Percentiles rank a stretch among this genome's conserved stretches.
phyloP scores from a whole-genome alignment of 2,113 vertebrate species.

The Arenaria interpres region DNA sequence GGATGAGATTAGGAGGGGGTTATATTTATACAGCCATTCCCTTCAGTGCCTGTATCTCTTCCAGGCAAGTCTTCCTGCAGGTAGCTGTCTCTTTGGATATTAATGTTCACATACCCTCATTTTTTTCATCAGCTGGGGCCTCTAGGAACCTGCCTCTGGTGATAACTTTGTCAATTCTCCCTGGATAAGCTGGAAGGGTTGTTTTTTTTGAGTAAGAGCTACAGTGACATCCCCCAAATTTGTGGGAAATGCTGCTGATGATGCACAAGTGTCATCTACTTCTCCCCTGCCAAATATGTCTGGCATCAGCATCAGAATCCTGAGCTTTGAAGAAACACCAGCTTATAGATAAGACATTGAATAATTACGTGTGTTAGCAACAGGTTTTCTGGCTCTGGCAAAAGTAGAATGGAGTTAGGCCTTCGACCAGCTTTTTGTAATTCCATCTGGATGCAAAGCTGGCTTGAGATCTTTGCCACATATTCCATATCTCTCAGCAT shows the following conservation, averaged over 20 bases:
- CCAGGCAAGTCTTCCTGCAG: conserved; percentile 25
- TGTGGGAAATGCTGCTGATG: neutral
- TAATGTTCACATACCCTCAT: neutral
- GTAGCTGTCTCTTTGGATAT: conserved; percentile 13
- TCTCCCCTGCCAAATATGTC: neutral
- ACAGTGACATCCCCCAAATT: neutral
- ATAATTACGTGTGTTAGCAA: neutral
- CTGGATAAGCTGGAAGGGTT: neutral
- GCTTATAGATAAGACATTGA: neutral
- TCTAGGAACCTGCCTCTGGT: neutral
- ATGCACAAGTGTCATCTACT: neutral
- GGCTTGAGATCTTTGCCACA: neutral
- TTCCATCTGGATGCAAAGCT: neutral
- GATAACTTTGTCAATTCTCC: neutral
- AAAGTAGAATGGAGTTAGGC: neutral
- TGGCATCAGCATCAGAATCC: neutral
- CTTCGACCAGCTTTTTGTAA: neutral
- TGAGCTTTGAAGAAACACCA: neutral
- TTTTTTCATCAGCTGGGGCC: neutral
- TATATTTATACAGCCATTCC: neutral
- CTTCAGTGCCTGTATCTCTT: neutral
- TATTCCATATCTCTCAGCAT: neutral
- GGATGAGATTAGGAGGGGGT: neutral
- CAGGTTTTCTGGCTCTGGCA: neutral
- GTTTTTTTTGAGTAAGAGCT: neutral